Evolutionary conservation across 2,113 vertebrate species (phyloP), one percentile per base, ranked within the genome.

Genomic region (Lucifuga dentata): DNA sequence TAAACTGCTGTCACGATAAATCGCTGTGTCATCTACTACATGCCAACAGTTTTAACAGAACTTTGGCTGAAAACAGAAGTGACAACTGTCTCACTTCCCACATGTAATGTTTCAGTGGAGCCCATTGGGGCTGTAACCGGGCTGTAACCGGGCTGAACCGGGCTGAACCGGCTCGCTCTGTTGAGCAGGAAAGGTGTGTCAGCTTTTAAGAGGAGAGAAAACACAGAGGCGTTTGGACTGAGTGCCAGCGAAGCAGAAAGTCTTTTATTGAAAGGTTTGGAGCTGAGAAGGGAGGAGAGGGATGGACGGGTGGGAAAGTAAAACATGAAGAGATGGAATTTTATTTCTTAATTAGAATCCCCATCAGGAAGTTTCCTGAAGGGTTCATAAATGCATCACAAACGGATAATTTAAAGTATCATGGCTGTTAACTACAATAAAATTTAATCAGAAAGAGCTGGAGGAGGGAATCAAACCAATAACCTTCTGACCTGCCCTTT

Each of bases 201-300:
- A 38, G 46, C 73, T 74, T 85, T 76, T 36, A 46, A 73, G 63
- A 61, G 23, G 61, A 73, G 50, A 83, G 63, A 61, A 78, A 76
- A 80, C 61, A 66, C 13, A 38, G 50, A 45, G 68, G 55, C 33
- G 82, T 76, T 80, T 11, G n/a, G 43, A 62, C 70, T 81, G 76
- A 61, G 57, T 44, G n/a, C 74, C 83, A 77, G 58, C 17, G 66
- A 86, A 81, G 86, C 86, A 67, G 56, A 76, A 64, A 83, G 64
- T 65, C 73, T 71, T 73, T 81, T 59, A 78, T 76, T 50, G 2
- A 39, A 11, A 67, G 52, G 46, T 55, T 63, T 36, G 56, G 62
- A 32, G 16, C 45, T 36, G 64, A 24, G 61, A 44, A 21, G 23
- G 51, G 20, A 45, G 17, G 11, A 35, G 17, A 29, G 48, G 21